Conservation (phyloP, 2,888 invertebrate genomes). For the Isoperla grammatica region DNA sequence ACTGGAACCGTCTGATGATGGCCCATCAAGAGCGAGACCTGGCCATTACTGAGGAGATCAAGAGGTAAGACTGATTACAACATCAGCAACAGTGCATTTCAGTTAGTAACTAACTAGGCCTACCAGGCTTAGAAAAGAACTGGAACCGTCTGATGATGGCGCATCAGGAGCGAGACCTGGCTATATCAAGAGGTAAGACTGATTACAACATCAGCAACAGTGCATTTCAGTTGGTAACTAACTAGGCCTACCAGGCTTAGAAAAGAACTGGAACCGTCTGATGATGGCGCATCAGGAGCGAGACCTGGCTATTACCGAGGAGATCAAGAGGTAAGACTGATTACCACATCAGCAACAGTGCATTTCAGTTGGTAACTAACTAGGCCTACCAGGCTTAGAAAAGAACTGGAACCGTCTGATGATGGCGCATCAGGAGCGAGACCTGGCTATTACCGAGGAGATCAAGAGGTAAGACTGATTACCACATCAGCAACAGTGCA, state of each 20-base stretch:
- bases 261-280: slow-evolving; percentile 83
- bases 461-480: slow-evolving; percentile 61
- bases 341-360: too few species aligned
- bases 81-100: too few species aligned
- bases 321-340: slow-evolving; percentile 64
- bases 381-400: too few species aligned
- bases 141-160: slow-evolving; percentile 85
- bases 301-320: slow-evolving; percentile 84
- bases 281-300: slow-evolving; percentile 86
- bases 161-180: slow-evolving; percentile 85
- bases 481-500: too few species aligned
- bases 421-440: slow-evolving; percentile 85
- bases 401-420: slow-evolving; percentile 84
- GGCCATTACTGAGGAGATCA: slow-evolving; percentile 85
- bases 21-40: slow-evolving; percentile 88
- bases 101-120: too few species aligned
- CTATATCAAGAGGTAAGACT: slow-evolving; percentile 69
- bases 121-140: slow-evolving; percentile 82
- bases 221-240: too few species aligned
- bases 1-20: slow-evolving; percentile 81
- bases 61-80: slow-evolving; percentile 53
- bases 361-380: too few species aligned
- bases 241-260: too few species aligned
- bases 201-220: too few species aligned
- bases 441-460: slow-evolving; percentile 85